These are phyloP conservation scores for Calliscelio sp. DNA, from an alignment of 2,888 invertebrate genomes.

Conservation along the genomic window DNA sequence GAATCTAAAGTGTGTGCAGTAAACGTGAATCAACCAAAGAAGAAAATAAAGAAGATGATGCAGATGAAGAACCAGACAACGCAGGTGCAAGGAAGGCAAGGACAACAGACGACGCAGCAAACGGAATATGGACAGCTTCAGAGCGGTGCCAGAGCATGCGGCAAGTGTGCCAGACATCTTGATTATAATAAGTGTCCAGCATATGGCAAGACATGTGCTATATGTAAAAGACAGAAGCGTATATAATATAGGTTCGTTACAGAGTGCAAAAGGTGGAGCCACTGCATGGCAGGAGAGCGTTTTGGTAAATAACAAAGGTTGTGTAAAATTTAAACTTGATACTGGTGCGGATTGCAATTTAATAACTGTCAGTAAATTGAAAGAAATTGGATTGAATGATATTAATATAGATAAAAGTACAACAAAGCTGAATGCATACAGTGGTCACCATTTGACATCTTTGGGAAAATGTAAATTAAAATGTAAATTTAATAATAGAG, in stretches of 20 bases:
- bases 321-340: slow-evolving; percentile 49
- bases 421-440: slow-evolving; percentile 48
- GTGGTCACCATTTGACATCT: slow-evolving; percentile 25
- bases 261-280: slow-evolving; percentile 32
- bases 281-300: background rate
- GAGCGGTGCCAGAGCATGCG: slow-evolving; percentile 9
- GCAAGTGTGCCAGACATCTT: slow-evolving; percentile 49
- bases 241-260: slow-evolving; percentile 59
- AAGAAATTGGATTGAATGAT: slow-evolving; percentile 25
- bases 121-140: no score
- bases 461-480: slow-evolving; percentile 42
- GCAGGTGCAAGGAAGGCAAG: slow-evolving; percentile 7
- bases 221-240: slow-evolving; percentile 46
- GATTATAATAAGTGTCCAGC: slow-evolving; percentile 57
- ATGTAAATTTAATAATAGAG: slow-evolving; percentile 52
- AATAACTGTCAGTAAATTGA: slow-evolving; percentile 35
- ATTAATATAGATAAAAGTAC: slow-evolving; percentile 16
- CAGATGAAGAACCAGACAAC: background rate
- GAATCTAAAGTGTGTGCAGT: background rate
- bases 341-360: slow-evolving; percentile 58
- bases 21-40: background rate
- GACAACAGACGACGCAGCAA: no score
- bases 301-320: background rate
- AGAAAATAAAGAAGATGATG: background rate
- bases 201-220: slow-evolving; percentile 47